phyloP scores from a whole-genome alignment of 2,113 vertebrate genomes.

The Bubalus kerabau region DNA sequence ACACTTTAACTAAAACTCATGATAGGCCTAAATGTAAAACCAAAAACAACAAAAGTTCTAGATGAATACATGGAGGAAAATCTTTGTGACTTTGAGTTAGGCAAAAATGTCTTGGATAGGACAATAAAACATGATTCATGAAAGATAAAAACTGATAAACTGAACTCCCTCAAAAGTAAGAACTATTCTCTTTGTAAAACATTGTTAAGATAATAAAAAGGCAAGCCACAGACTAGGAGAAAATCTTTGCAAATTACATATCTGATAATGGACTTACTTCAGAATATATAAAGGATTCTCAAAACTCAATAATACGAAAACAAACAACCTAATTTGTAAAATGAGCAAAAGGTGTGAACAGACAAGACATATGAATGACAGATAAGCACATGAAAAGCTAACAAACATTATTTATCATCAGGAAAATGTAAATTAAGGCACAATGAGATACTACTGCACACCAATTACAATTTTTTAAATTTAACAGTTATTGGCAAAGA shows the following conservation, averaged over 20 bases:
- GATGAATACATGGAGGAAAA: not conserved
- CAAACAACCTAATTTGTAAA: not conserved
- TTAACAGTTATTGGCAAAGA: not conserved
- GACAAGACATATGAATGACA: not conserved
- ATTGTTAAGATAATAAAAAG: not conserved
- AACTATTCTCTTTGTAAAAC: not conserved
- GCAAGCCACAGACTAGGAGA: not conserved
- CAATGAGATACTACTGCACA: not conserved
- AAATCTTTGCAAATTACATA: not conserved
- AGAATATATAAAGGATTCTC: not conserved
- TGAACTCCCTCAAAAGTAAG: not conserved
- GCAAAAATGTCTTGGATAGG: not conserved
- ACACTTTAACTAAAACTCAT: slow-evolving; percentile 6
- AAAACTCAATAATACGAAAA: not conserved
- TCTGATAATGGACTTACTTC: not conserved
- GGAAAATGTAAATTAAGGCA: not conserved
- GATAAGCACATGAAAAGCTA: not conserved
- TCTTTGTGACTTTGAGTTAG: not conserved
- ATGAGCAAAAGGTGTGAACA: not conserved
- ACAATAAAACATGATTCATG: not conserved
- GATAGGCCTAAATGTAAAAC: not conserved
- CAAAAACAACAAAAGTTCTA: not conserved
- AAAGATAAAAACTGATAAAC: not conserved
- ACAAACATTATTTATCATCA: not conserved
- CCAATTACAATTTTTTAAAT: not conserved